Evolutionary conservation across 2,113 vertebrate genomes (phyloP).

Genomic region (Calonectris borealis): DNA sequence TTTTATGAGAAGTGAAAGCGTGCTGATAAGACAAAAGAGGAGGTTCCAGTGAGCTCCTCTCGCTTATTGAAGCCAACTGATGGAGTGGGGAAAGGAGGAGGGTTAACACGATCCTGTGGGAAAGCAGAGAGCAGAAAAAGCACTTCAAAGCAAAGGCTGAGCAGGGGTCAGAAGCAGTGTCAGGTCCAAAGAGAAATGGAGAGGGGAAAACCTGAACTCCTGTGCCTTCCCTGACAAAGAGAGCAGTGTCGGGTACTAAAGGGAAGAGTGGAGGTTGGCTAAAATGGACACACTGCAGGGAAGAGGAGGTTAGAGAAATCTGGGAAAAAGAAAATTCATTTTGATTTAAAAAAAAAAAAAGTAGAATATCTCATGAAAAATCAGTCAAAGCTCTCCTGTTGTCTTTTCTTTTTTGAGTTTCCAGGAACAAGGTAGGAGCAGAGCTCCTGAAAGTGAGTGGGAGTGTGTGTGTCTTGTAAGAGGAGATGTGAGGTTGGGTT

Average conservation of each 20-base stretch:
- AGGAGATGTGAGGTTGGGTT: neutral
- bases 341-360: neutral
- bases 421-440: neutral
- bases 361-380: neutral
- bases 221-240: neutral
- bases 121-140: slow-evolving; percentile 31
- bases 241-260: neutral
- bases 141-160: slow-evolving; percentile 45
- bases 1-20: slow-evolving; percentile 31
- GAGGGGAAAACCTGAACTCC: slow-evolving; percentile 26
- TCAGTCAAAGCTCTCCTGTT: neutral
- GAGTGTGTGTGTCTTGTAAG: neutral
- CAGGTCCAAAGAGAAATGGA: slow-evolving; percentile 46
- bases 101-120: slow-evolving; percentile 20
- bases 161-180: slow-evolving; percentile 24
- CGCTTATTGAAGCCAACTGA: slow-evolving; percentile 32
- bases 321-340: neutral
- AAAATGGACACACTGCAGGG: neutral
- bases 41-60: slow-evolving; percentile 36
- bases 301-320: neutral
- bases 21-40: slow-evolving; percentile 8
- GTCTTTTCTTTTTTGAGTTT: neutral
- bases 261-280: neutral
- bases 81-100: slow-evolving; percentile 42
- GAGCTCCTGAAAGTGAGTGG: neutral